Percentiles rank a stretch among this genome's conserved stretches.
phyloP scores from a whole-genome alignment of 2,888 invertebrate genomes.

The Holacanthella duospinosa region DNA sequence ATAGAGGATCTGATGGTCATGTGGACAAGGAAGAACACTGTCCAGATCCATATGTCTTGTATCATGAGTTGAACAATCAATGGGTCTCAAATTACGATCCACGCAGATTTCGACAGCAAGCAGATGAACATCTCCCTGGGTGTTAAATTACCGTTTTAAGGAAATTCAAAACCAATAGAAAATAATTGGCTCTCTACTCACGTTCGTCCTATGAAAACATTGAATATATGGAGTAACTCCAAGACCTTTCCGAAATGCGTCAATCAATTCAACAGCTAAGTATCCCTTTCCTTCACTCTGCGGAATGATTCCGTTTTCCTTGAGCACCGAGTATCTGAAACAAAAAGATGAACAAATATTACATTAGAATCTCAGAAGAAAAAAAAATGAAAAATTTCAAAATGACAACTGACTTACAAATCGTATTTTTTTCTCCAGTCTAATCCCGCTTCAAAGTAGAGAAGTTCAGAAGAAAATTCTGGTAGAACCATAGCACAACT shows the following conservation, averaged over 20 bases:
- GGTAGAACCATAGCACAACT: constrained; percentile 19
- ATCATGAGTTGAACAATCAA: constrained; percentile 19
- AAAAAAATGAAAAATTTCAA: too few species aligned
- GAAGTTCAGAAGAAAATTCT: constrained; percentile 25
- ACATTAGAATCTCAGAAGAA: too few species aligned
- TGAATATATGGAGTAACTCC: constrained; percentile 27
- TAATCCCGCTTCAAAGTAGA: constrained; percentile 29
- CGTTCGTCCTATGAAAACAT: constrained; percentile 24
- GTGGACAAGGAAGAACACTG: constrained; percentile 23
- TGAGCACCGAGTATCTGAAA: constrained; percentile 27
- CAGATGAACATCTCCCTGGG: constrained; percentile 23
- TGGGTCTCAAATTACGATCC: constrained; percentile 19
- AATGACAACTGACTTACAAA: constrained; percentile 26
- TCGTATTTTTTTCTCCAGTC: constrained; percentile 26
- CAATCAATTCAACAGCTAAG: constrained; percentile 14
- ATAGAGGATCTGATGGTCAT: constrained; percentile 24
- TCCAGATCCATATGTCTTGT: constrained; percentile 9
- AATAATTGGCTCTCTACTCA: constrained; percentile 7
- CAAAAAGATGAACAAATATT: not conserved
- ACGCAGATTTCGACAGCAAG: constrained; percentile 33
- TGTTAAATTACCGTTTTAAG: constrained; percentile 11
- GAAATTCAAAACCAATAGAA: constrained; percentile 4
- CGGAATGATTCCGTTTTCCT: constrained; percentile 21
- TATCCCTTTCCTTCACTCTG: constrained; percentile 21
- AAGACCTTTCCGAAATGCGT: constrained; percentile 17